phyloP scores from a whole-genome alignment of 2,888 invertebrate genomes.

The Lissonota sp. region DNA sequence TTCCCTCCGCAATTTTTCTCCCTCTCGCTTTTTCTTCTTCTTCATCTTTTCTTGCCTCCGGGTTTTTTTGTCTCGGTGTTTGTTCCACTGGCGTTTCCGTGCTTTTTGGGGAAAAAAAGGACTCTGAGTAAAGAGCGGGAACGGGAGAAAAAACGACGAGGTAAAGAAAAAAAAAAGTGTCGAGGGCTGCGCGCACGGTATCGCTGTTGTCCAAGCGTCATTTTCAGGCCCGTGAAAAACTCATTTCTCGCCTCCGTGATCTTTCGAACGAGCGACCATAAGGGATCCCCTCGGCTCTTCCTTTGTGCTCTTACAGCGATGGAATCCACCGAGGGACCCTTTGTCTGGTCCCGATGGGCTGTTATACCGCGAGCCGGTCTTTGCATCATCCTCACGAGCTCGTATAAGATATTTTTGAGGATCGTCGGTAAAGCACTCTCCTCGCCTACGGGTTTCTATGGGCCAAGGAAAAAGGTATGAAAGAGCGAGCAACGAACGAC shows the following conservation, averaged over 20 bases:
- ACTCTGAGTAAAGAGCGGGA: slow-evolving; percentile 21
- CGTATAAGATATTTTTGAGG: not conserved
- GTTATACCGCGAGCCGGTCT: slow-evolving; percentile 6
- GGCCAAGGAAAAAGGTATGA: no score
- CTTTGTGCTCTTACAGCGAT: slow-evolving; percentile 44
- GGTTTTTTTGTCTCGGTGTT: slow-evolving; percentile 15
- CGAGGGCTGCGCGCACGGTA: slow-evolving; percentile 22
- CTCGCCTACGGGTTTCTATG: no score
- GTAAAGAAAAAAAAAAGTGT: not conserved
- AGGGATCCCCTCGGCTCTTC: slow-evolving; percentile 32
- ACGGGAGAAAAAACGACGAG: slow-evolving; percentile 2
- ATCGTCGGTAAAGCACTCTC: not conserved
- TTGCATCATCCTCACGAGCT: not conserved
- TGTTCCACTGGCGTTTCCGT: slow-evolving; percentile 15
- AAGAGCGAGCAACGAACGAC: no score
- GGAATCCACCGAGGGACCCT: slow-evolving; percentile 39
- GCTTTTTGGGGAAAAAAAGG: slow-evolving; percentile 34
- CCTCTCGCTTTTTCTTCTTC: slow-evolving; percentile 10
- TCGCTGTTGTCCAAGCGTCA: slow-evolving; percentile 42
- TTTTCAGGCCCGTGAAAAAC: slow-evolving; percentile 57
- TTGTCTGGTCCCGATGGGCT: slow-evolving; percentile 54
- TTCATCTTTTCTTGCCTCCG: slow-evolving; percentile 6
- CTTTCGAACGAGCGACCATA: slow-evolving; percentile 37
- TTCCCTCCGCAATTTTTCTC: slow-evolving; percentile 24
- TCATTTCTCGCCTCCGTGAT: slow-evolving; percentile 61